Evolutionary conservation across 2,888 invertebrate species (phyloP).

Genomic region (Ormyrus rosae): DNA sequence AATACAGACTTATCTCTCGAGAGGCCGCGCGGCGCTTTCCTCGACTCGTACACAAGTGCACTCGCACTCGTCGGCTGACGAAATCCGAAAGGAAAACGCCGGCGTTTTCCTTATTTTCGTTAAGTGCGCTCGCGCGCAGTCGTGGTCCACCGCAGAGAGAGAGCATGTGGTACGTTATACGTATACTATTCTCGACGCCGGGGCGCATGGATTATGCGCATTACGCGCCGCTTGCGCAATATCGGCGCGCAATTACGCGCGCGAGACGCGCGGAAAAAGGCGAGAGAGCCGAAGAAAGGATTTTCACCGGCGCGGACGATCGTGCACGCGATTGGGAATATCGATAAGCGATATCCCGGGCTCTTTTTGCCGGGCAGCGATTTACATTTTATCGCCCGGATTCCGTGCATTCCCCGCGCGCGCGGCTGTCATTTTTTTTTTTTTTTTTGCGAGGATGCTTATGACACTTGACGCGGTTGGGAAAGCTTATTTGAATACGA

Average conservation of each 20-base stretch:
- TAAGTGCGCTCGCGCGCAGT: background rate
- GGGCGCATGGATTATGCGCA: constrained; percentile 43
- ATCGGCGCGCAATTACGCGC: background rate
- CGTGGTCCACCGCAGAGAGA: constrained; percentile 28
- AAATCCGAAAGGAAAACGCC: constrained; percentile 41
- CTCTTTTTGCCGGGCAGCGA: background rate
- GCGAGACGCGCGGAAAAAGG: background rate
- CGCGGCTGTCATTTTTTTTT: background rate
- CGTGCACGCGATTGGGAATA: background rate
- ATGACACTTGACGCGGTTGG: no score
- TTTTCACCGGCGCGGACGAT: background rate
- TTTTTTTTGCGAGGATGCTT: background rate
- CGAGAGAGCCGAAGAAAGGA: no score
- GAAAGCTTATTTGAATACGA: no score
- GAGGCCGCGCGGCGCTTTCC: constrained; percentile 5
- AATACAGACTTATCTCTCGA: constrained; percentile 30
- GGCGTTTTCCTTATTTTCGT: constrained; percentile 19
- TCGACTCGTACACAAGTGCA: background rate
- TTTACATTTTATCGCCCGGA: background rate
- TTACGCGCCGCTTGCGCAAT: constrained; percentile 51
- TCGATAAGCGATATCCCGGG: background rate
- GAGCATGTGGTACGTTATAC: background rate
- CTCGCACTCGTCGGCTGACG: constrained; percentile 9
- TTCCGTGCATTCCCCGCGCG: background rate
- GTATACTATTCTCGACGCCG: background rate